Evolutionary conservation across 2,888 invertebrate genomes (phyloP).

Genomic region (Cantharis flavilabris): DNA sequence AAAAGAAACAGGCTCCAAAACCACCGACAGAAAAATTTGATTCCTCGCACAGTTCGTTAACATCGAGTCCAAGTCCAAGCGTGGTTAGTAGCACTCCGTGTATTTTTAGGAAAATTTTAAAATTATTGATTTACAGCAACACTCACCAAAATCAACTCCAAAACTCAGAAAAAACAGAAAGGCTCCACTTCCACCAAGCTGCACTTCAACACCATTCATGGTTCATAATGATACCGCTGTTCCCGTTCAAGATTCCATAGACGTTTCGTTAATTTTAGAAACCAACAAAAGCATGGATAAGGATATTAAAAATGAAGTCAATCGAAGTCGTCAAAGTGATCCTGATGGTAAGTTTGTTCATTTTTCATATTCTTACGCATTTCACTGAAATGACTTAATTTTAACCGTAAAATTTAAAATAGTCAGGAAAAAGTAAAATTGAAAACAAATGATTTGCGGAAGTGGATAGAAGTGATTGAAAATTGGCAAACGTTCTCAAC

Average conservation of each 20-base stretch:
- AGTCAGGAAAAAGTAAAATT: too few relatives aligned
- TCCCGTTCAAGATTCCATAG: neutral
- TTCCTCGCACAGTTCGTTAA: conserved; percentile 43
- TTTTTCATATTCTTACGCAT: too few relatives aligned
- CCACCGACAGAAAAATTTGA: conserved; percentile 53
- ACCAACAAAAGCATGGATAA: conserved; percentile 52
- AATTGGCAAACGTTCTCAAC: too few relatives aligned
- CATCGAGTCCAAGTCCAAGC: conserved; percentile 50
- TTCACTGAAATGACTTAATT: too few relatives aligned
- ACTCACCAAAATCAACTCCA: conserved; percentile 57
- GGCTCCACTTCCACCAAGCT: conserved; percentile 67
- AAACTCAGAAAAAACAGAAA: conserved; percentile 65
- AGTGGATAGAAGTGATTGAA: too few relatives aligned
- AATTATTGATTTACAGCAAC: conserved; percentile 39
- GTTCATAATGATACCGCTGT: conserved; percentile 1
- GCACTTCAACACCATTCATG: conserved; percentile 41
- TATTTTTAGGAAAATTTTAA: neutral
- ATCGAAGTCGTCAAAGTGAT: conserved; percentile 59
- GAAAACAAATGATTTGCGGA: too few relatives aligned
- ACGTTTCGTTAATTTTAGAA: neutral
- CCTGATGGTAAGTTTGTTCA: neutral
- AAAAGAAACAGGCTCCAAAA: conserved; percentile 72
- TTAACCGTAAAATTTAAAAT: too few relatives aligned
- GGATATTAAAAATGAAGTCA: conserved; percentile 63
- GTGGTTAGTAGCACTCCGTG: conserved; percentile 45